Evolutionary conservation across 2,888 invertebrate genomes (phyloP).

Genomic region (Apoda limacodes): DNA sequence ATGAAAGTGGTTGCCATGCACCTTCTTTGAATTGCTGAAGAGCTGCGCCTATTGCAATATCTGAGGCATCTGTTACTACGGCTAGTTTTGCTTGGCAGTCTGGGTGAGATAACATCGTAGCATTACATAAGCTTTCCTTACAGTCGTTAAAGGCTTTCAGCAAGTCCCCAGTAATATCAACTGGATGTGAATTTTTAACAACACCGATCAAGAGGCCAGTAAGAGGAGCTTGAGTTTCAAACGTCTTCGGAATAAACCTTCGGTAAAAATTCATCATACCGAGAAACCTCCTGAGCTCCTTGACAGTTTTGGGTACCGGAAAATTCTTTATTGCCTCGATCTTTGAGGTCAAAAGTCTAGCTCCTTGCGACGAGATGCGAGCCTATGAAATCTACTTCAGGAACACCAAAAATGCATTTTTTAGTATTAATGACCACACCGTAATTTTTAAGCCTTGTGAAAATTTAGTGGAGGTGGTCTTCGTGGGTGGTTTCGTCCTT

Average conservation of each 20-base stretch:
- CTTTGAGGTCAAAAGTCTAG: constrained; percentile 22
- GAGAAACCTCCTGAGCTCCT: constrained; percentile 20
- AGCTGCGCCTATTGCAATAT: constrained; percentile 25
- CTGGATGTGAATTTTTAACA: too few species aligned
- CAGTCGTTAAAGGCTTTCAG: too few species aligned
- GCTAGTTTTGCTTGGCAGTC: too few species aligned
- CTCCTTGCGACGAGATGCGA: constrained; percentile 20
- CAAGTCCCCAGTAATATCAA: too few species aligned
- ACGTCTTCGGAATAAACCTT: constrained; percentile 24
- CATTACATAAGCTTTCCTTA: constrained; percentile 29
- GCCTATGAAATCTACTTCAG: too few species aligned
- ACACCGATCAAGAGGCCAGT: too few species aligned
- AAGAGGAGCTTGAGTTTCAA: too few species aligned
- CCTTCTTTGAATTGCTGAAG: too few species aligned
- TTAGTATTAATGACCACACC: constrained; percentile 6
- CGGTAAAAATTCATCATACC: constrained; percentile 33
- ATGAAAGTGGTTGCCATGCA: too few species aligned
- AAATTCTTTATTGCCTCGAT: constrained; percentile 8
- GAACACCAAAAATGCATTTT: constrained; percentile 7
- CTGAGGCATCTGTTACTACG: constrained; percentile 30
- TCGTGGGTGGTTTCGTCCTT: too few species aligned
- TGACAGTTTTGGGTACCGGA: constrained; percentile 7
- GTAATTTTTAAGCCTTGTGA: constrained; percentile 9
- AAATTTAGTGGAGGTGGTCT: too few species aligned
- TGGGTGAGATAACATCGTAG: constrained; percentile 29